A percentile compares a stretch with the other conserved stretches of the same genome.
phyloP scores from a whole-genome alignment of 2,888 invertebrate genomes.

The Papilio gigon region DNA sequence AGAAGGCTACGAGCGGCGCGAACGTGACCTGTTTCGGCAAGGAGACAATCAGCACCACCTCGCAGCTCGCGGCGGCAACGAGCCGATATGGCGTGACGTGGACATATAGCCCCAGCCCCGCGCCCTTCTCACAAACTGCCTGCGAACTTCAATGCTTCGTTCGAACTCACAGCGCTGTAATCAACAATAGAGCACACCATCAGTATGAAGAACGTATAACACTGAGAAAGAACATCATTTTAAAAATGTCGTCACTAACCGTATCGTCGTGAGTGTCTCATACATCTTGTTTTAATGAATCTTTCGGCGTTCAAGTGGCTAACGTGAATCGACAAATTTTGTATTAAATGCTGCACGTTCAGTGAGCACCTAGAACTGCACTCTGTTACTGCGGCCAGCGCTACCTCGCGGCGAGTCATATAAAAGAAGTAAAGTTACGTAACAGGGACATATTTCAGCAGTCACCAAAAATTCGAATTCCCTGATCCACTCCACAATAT shows the following conservation, averaged over 20 bases:
- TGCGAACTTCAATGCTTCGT: background rate
- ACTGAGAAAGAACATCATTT: no score
- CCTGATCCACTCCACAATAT: slow-evolving; percentile 28
- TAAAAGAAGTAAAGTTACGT: background rate
- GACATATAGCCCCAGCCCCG: background rate
- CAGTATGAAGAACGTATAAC: no score
- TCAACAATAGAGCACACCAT: no score
- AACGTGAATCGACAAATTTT: no score
- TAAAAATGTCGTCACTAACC: no score
- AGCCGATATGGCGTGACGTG: slow-evolving; percentile 13
- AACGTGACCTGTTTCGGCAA: slow-evolving; percentile 18
- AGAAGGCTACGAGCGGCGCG: background rate
- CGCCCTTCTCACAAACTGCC: background rate
- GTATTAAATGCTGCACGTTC: no score
- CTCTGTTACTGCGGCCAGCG: background rate
- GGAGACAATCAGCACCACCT: slow-evolving; percentile 15
- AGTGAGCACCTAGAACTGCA: background rate
- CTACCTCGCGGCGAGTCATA: background rate
- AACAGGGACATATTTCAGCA: background rate
- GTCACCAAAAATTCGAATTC: slow-evolving; percentile 16
- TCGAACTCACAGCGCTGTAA: background rate
- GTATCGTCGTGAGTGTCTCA: background rate
- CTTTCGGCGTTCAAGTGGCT: no score
- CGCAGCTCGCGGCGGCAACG: slow-evolving; percentile 3
- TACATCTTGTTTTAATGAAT: background rate